A percentile compares a stretch with the other conserved stretches of the same genome.
These are phyloP conservation scores for Gallinago paraguaiae DNA, from an alignment of 2,113 vertebrate species.

Conservation along the genomic window DNA sequence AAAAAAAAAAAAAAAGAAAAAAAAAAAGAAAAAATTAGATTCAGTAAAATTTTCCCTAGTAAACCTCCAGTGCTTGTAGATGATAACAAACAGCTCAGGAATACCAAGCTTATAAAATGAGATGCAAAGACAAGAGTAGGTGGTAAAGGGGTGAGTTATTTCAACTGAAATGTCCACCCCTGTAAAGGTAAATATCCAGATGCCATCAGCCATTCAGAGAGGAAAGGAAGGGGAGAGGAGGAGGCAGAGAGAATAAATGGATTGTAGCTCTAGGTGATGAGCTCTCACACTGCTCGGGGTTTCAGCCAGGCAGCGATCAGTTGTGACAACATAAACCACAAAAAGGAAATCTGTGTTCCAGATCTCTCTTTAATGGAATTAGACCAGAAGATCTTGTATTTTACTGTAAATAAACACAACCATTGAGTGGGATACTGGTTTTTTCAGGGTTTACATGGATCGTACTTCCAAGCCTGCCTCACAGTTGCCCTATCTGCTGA, in stretches of 20 bases:
- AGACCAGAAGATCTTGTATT: background rate
- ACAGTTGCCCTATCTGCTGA: background rate
- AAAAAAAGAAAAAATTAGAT: background rate
- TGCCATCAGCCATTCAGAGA: background rate
- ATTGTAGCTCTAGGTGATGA: background rate
- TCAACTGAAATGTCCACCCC: background rate
- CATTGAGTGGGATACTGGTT: background rate
- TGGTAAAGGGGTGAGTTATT: background rate
- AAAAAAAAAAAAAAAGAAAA: background rate
- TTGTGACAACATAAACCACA: background rate
- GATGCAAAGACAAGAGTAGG: background rate
- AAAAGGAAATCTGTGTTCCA: background rate
- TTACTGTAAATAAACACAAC: background rate
- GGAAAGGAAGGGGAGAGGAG: background rate
- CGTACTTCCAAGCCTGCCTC: background rate
- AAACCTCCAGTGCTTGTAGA: background rate
- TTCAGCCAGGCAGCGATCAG: background rate
- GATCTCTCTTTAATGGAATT: background rate
- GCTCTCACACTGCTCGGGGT: background rate
- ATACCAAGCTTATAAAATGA: background rate
- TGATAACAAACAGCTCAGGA: background rate
- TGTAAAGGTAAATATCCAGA: background rate
- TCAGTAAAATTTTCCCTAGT: background rate
- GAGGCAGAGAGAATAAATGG: background rate
- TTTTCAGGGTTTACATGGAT: background rate